Percentiles rank a stretch among this genome's conserved stretches.
phyloP scores from a whole-genome alignment of 2,888 invertebrate species.

The Leptothorax acervorum region DNA sequence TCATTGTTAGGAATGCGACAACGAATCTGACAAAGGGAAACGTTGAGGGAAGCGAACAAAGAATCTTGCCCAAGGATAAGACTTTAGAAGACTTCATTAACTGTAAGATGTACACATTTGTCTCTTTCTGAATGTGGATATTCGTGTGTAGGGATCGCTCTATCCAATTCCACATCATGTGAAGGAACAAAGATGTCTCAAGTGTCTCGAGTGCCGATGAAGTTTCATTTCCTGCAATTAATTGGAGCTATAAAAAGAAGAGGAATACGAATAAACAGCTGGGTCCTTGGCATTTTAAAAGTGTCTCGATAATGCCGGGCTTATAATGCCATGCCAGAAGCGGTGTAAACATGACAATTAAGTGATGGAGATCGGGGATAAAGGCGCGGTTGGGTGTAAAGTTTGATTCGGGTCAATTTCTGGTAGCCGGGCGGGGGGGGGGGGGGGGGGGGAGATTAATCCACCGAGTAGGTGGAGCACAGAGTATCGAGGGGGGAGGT shows the following conservation, averaged over 20 bases:
- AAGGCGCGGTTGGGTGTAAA: slow-evolving; percentile 13
- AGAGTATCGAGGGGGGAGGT: not conserved
- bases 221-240: not conserved
- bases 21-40: slow-evolving; percentile 33
- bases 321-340: not conserved
- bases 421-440: not conserved
- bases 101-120: not conserved
- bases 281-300: slow-evolving; percentile 35
- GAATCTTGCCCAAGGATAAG: slow-evolving; percentile 30
- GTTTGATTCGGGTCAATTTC: slow-evolving; percentile 27
- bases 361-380: slow-evolving; percentile 2
- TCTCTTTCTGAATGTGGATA: not conserved
- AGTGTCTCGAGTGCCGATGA: not conserved
- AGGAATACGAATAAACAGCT: not conserved
- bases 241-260: slow-evolving; percentile 12
- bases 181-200: not conserved
- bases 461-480: not conserved
- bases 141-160: not conserved
- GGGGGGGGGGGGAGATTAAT: slow-evolving; percentile 26
- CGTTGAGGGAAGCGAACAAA: not conserved
- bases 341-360: slow-evolving; percentile 16
- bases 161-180: not conserved
- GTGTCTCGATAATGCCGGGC: not conserved
- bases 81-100: slow-evolving; percentile 10
- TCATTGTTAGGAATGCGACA: slow-evolving; percentile 34